Conservation (phyloP, 2,113 vertebrate genomes). For the Pyxicephalus adspersus region DNA sequence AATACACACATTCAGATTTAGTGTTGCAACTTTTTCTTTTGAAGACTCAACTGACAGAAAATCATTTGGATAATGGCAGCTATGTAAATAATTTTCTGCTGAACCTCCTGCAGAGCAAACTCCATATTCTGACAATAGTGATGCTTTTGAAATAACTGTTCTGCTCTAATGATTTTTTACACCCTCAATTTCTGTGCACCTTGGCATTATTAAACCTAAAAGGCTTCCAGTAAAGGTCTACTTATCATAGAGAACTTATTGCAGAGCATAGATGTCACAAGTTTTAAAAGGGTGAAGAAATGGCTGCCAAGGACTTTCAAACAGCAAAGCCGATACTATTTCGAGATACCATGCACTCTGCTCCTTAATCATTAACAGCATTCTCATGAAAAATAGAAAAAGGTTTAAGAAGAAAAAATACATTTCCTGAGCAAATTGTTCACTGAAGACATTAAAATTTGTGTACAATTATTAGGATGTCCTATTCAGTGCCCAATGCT, state of each 20-base stretch:
- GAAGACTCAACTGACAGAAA: slow-evolving; percentile 48
- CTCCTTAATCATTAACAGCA: slow-evolving; percentile 5
- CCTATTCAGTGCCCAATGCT: neutral
- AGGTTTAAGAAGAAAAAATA: neutral
- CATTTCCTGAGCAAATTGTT: neutral
- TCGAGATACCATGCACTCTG: neutral
- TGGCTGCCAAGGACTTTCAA: neutral
- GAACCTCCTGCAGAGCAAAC: slow-evolving; percentile 43
- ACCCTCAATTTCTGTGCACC: slow-evolving; percentile 34
- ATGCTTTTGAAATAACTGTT: slow-evolving; percentile 39
- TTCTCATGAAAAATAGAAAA: neutral
- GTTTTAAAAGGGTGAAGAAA: slow-evolving; percentile 5
- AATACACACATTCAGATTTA: slow-evolving; percentile 45
- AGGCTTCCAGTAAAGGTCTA: slow-evolving; percentile 25
- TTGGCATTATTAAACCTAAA: slow-evolving; percentile 47
- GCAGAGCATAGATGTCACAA: slow-evolving; percentile 29
- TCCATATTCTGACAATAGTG: slow-evolving; percentile 43
- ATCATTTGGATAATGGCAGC: slow-evolving; percentile 53
- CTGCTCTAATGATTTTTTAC: slow-evolving; percentile 45
- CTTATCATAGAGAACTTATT: slow-evolving; percentile 39
- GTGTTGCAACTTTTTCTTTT: slow-evolving; percentile 32
- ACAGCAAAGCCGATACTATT: slow-evolving; percentile 6
- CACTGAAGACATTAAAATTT: neutral
- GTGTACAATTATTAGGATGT: neutral
- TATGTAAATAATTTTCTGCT: slow-evolving; percentile 53